Base-by-base conservation (phyloP, 2,888 invertebrate species). In the Lasioglossum villosulum region DNA sequence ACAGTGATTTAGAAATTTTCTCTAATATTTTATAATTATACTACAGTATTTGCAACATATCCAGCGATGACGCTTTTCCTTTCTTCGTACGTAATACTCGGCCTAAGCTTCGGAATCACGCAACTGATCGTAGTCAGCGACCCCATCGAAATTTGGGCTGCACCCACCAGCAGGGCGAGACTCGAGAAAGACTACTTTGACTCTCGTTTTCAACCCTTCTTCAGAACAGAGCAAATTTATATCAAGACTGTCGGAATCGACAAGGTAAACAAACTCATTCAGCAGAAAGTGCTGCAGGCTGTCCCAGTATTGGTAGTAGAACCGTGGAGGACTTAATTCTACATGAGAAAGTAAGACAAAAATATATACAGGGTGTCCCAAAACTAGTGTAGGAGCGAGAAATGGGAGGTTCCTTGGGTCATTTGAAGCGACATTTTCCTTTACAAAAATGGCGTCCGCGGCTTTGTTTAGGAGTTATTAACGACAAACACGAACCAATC, bases 81-180 rank as follows among this genome's bases (percentile, higher is more conserved):
- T 14, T 96, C 96, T 39, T 96, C 97, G 0, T 96, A 97, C 95
- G 81, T 97, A 1, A 95, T 97, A 42, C 93, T 97, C 12, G 96
- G 95, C 0, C 95, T 98, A 83, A 95, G 96, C 5, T 96, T 96
- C 88, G 99, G 99, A n/a, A 95, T 97, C 16, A 82, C 95, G 0
- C 95, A 95, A 80, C 95, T 99, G 87, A 95, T 96, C 84, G 96
- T 99, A 1, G 98, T 98, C 0, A 97, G 98, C 0, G 97, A 99
- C 94, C 99, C 99, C 0, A 97, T 99, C 2, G 98, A 99, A 94
- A 96, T 99, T 70, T 99, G 99, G 99, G 98, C 99, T 0, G 96
- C 98, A 0, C 97, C 98, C 1, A 95, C 96, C 42, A 98, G 98
- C 91, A 96, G 96, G 84, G 97, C 98, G 56, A 96, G 99, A 82